Conservation (phyloP, 2,113 vertebrate genomes). For the Cyprinodon variegatus region DNA sequence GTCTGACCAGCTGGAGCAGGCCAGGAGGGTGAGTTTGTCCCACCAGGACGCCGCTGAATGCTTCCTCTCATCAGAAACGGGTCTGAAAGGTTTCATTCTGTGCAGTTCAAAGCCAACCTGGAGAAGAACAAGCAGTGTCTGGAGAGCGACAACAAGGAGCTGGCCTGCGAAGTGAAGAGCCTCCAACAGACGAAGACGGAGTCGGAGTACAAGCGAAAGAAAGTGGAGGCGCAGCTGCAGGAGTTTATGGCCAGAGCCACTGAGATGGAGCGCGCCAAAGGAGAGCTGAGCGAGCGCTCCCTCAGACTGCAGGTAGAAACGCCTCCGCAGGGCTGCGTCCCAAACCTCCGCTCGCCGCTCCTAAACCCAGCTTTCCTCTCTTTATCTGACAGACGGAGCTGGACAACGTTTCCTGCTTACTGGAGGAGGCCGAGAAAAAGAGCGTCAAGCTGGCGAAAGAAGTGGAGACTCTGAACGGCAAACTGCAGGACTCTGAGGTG, state of each 20-base stretch:
- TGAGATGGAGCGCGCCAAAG: slow-evolving; percentile 86
- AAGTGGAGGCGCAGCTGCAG: slow-evolving; percentile 91
- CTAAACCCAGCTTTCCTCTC: background rate
- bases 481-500: slow-evolving; percentile 96
- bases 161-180: slow-evolving; percentile 90
- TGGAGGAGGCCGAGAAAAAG: slow-evolving; percentile 96
- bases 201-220: slow-evolving; percentile 95
- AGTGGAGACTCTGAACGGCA: slow-evolving; percentile 88
- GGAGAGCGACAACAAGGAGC: slow-evolving; percentile 94
- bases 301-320: slow-evolving; percentile 90
- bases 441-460: slow-evolving; percentile 95
- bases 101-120: slow-evolving; percentile 91
- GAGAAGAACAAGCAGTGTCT: slow-evolving; percentile 97
- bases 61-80: background rate
- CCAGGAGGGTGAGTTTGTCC: slow-evolving; percentile 87
- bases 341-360: too few species aligned
- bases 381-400: slow-evolving; percentile 84
- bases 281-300: slow-evolving; percentile 87
- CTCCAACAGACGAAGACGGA: slow-evolving; percentile 92
- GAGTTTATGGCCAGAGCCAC: slow-evolving; percentile 87
- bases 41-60: background rate
- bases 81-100: background rate
- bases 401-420: slow-evolving; percentile 88
- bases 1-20: slow-evolving; percentile 95
- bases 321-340: too few species aligned